Conservation (phyloP, 2,113 vertebrate species). For the Cariama cristata region DNA sequence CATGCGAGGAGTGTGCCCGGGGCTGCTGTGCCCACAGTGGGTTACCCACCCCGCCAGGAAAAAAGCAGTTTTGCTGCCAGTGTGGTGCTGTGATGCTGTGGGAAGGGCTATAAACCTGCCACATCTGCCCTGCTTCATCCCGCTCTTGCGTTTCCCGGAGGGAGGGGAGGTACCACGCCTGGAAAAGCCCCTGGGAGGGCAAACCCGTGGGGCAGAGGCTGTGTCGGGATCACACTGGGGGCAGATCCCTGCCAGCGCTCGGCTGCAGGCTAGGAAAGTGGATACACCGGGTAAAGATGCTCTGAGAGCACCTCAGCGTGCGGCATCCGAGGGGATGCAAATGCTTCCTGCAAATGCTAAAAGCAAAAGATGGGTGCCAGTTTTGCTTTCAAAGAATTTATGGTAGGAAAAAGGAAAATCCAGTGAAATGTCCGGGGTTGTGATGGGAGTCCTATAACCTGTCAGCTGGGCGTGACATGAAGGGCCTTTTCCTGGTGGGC, state of each 20-base stretch:
- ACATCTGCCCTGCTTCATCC: not conserved
- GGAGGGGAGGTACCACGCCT: not conserved
- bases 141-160: accelerated
- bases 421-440: not conserved
- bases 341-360: not conserved
- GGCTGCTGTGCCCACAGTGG: not conserved
- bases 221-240: accelerated
- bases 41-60: not conserved
- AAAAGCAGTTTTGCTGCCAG: not conserved
- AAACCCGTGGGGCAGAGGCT: not conserved
- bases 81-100: accelerated
- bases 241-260: not conserved
- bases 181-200: not conserved
- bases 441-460: not conserved
- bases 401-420: not conserved
- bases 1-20: accelerated
- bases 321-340: not conserved
- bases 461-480: not conserved
- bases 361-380: not conserved
- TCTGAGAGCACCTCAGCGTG: not conserved
- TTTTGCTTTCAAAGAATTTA: not conserved
- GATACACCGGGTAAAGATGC: not conserved
- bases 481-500: not conserved
- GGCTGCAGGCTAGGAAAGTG: not conserved
- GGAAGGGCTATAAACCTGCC: not conserved